A percentile compares a stretch with the other conserved stretches of the same genome.
phyloP scores from a whole-genome alignment of 2,797 vertebrate species.

The Synaphobranchus kaupii region DNA sequence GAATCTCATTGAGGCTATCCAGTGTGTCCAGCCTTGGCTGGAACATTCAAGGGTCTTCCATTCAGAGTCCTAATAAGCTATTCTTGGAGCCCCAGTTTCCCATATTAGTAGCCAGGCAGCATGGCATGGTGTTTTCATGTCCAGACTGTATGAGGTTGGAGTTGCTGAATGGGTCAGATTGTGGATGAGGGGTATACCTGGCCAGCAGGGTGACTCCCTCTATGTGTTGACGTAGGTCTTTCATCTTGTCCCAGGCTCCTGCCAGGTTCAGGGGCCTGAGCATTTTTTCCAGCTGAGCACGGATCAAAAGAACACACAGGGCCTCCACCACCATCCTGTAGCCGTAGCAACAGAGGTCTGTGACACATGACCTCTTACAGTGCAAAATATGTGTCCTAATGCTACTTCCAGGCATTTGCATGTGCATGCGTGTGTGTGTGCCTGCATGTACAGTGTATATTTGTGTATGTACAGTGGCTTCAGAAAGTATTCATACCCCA shows the following conservation, averaged over 20 bases:
- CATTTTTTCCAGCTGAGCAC: conserved; percentile 79
- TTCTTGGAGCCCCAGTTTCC: neutral
- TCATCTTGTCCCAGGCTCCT: conserved; percentile 81
- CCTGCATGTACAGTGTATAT: neutral
- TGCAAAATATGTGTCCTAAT: neutral
- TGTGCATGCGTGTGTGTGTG: neutral
- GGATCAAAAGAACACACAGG: conserved; percentile 75
- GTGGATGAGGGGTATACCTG: conserved; percentile 61
- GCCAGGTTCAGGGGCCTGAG: conserved; percentile 69
- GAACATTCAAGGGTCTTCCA: neutral
- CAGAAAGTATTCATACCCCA: no score
- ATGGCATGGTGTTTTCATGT: neutral
- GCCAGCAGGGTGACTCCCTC: conserved; percentile 78
- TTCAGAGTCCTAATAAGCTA: neutral
- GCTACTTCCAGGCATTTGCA: neutral
- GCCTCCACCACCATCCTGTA: conserved; percentile 82
- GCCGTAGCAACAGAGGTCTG: neutral
- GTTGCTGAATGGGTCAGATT: neutral
- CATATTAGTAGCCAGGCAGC: neutral
- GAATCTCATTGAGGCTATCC: neutral
- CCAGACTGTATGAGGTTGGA: neutral
- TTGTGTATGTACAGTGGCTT: no score
- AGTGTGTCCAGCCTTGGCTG: neutral
- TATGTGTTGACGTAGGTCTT: conserved; percentile 70
- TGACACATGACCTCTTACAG: neutral